Evolutionary conservation across 2,797 vertebrate species (phyloP), one percentile per base, ranked within the genome.

Genomic region (Acanthurus lineatus): DNA sequence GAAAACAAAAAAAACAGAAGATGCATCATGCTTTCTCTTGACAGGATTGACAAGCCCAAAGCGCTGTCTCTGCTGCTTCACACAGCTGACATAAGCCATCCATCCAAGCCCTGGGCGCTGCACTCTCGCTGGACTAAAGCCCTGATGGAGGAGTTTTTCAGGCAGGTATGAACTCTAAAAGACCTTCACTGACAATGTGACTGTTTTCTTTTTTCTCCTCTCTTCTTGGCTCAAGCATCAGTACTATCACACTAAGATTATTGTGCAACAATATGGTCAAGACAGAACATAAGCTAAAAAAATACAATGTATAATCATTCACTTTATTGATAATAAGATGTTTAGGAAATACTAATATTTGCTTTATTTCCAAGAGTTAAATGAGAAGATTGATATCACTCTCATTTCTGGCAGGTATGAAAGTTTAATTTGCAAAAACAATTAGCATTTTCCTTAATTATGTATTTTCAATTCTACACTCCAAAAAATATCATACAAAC

Each of bases 131-230:
- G 97, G 97, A 99, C 97, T 82, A 97, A 97, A 83, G 95, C 96
- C 0, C 95, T 99, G 25, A 98, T 98, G 97, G 97, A 98, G 79
- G 97, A 98, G 92, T 98, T 98, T 89, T 99, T 98, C 92, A 95
- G 96, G 86, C 97, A 98, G 97, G 97, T 98, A 94, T 67, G 82
- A 64, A 53, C 72, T 45, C 62, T 61, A 44, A 72, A 40, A 60
- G 5, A 76, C 12, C 68, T 63, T 9, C 63, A 1, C 16, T 63
- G 2, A 47, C 16, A 62, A 0, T 9, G 1, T 35, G 38, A 44
- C 53, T 58, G 11, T 52, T 54, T 62, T 52, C 65, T 17, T 15
- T n/a, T 35, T 22, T 57, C 17, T n/a, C 25, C 28, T 61, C 17
- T 44, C 6, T 61, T 20, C 8, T 68, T 22, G 45, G 5, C 11